A percentile compares a stretch with the other conserved stretches of the same genome.
Evolutionary conservation across 2,797 vertebrate genomes (phyloP).

Genomic region (Spheniscus humboldti): DNA sequence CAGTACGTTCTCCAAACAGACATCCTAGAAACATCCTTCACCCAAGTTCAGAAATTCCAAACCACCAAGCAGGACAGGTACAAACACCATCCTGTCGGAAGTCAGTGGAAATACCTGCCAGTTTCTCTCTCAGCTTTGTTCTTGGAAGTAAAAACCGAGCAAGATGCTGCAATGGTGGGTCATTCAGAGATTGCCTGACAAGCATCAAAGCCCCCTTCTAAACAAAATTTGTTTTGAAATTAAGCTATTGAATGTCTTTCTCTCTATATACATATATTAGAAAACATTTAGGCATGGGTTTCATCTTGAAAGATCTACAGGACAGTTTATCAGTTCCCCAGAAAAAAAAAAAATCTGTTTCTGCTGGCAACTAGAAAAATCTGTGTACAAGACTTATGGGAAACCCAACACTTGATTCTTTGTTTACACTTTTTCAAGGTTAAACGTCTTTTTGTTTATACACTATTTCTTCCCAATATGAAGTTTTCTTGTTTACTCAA

Average conservation of each 20-base stretch:
- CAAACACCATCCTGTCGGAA: rapidly evolving
- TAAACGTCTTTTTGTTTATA: neutral
- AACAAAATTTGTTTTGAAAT: neutral
- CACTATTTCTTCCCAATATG: rapidly evolving
- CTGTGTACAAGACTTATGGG: rapidly evolving
- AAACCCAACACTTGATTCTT: neutral
- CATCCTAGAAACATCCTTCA: neutral
- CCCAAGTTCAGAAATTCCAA: neutral
- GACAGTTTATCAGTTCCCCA: neutral
- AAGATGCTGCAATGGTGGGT: rapidly evolving
- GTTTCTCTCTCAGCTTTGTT: neutral
- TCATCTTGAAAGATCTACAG: rapidly evolving
- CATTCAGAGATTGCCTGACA: no score
- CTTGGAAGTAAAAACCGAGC: neutral
- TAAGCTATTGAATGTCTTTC: neutral
- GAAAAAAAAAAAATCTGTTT: neutral
- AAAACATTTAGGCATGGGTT: neutral
- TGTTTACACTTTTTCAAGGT: neutral
- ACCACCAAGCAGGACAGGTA: no score
- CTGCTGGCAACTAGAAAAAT: neutral
- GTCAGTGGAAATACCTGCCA: rapidly evolving
- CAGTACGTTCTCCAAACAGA: rapidly evolving
- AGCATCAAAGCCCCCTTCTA: rapidly evolving
- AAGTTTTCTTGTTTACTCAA: neutral
- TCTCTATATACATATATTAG: neutral